These are phyloP conservation scores for Natator depressus DNA, from an alignment of 2,113 vertebrate species.

Conservation along the genomic window DNA sequence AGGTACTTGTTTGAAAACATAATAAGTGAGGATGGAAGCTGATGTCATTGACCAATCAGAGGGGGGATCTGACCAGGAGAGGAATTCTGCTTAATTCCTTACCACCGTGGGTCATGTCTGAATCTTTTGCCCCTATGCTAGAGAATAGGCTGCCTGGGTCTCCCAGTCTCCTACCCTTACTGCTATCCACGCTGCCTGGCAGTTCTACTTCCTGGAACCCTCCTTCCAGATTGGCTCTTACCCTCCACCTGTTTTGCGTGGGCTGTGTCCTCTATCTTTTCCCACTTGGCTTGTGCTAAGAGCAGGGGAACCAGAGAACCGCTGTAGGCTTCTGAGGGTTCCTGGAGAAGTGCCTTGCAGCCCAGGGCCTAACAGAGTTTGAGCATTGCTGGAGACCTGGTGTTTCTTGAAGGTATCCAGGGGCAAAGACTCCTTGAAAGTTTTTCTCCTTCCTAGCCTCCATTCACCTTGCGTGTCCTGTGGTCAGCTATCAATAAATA, in stretches of 20 bases:
- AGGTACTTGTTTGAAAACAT: neutral
- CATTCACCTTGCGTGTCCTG: neutral
- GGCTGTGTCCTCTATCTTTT: neutral
- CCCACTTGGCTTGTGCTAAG: accelerated
- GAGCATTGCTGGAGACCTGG: neutral
- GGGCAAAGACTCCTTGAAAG: neutral
- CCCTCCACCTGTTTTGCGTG: neutral
- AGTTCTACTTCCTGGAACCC: neutral
- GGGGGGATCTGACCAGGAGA: neutral
- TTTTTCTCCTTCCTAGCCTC: neutral
- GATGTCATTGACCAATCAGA: neutral
- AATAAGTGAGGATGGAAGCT: neutral
- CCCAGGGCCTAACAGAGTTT: neutral
- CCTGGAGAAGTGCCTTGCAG: neutral
- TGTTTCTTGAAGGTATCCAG: neutral
- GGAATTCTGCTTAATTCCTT: neutral
- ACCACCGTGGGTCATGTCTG: accelerated
- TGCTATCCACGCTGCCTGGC: accelerated
- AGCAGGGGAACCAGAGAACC: neutral
- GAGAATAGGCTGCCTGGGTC: neutral
- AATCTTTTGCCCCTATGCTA: neutral
- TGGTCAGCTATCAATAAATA: slow-evolving; percentile 3
- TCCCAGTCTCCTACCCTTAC: accelerated
- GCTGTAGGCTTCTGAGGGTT: neutral
- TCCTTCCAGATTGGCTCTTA: neutral